phyloP scores from a whole-genome alignment of 1,140 invertebrate species.

The Achroia grisella region DNA sequence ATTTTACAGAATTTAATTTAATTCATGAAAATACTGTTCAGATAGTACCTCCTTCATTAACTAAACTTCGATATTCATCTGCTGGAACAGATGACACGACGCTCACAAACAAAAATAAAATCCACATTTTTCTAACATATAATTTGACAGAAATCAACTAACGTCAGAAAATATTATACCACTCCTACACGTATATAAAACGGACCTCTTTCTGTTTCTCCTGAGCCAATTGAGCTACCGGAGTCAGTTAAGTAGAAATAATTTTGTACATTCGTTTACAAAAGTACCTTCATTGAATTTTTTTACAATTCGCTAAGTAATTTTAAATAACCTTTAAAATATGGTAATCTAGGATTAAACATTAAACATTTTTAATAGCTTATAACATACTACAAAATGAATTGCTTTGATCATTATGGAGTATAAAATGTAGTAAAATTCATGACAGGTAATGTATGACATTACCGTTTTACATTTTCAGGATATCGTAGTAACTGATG shows the following conservation, averaged over 20 bases:
- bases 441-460: too few species aligned
- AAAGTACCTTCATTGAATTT: conserved; percentile 2
- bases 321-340: too few species aligned
- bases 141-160: conserved; percentile 22
- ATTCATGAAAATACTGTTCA: too few species aligned
- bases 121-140: conserved; percentile 25
- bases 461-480: too few species aligned
- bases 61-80: conserved; percentile 34
- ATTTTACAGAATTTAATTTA: not conserved
- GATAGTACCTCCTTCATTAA: conserved; percentile 46
- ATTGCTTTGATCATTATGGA: too few species aligned
- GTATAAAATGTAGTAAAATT: too few species aligned
- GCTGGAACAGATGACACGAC: conserved; percentile 21
- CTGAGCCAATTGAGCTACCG: conserved; percentile 55
- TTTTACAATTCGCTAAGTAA: too few species aligned
- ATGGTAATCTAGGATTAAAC: too few species aligned
- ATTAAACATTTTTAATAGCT: too few species aligned
- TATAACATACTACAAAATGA: too few species aligned
- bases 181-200: conserved; percentile 40
- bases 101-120: conserved; percentile 34
- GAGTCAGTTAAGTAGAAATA: conserved; percentile 47
- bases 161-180: conserved; percentile 40
- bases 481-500: too few species aligned
- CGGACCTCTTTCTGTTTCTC: conserved; percentile 33
- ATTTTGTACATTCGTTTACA: conserved; percentile 42